Evolutionary conservation across 1,140 invertebrate genomes (phyloP), one percentile per base, ranked within the genome.

Genomic region (Drosophila santomea): DNA sequence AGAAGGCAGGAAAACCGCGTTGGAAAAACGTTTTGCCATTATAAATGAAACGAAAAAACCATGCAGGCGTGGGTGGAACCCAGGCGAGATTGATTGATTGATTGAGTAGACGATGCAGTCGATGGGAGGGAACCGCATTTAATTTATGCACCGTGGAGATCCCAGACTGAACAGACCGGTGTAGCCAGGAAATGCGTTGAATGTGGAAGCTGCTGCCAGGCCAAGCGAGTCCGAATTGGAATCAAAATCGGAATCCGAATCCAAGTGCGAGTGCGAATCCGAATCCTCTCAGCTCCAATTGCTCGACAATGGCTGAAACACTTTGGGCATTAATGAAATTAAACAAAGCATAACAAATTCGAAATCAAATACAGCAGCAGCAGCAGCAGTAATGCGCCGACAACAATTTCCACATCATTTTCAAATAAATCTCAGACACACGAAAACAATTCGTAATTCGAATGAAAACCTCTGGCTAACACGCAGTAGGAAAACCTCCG

Each of bases 261-360:
- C 41, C 8, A 6, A 43, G 7, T 10, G 6, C 7, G 15, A 44
- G 4, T 44, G 3, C 43, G 10, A 20, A 4, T 11, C 1, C 43
- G 43, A 45, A 20, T 45, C 43, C 43, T 54, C 50, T 54, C 41
- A 59, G 79, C 61, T 77, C 68, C 57, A 76, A 59, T 76, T 75
- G 69, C 55, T 36, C 43, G 51, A 57, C 38, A 4, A 39, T 63
- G 62, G 59, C 17, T 44, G 28, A 60, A 64, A 44, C 61, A 64
- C 56, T 64, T 51, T 25, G 36, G 12, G 56, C 74, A 69, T 84
- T 84, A 80, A 80, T 78, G 59, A 69, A 71, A 79, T 83, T 82
- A 78, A 83, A 79, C 75, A 83, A 79, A 52, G 50, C 75, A 83
- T 80, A 83, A 83, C 80, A 78, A 81, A 81, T 55, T 76, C 61